Percentiles rank a stretch among this genome's conserved stretches.
These are phyloP conservation scores for Sebastes aleutianus DNA, from an alignment of 2,797 vertebrate species.

Conservation along the genomic window DNA sequence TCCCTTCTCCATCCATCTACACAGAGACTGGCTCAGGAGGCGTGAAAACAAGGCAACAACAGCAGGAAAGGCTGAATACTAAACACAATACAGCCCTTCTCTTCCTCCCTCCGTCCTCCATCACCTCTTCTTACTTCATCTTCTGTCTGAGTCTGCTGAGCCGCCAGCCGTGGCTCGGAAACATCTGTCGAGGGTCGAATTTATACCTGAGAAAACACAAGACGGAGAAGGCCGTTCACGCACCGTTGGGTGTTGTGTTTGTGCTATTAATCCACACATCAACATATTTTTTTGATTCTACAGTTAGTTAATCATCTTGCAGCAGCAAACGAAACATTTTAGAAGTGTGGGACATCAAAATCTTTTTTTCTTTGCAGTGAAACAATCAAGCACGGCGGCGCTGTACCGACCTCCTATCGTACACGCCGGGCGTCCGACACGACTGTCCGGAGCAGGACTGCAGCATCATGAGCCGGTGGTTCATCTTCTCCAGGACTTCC, in stretches of 20 bases:
- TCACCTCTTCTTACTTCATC: slow-evolving; percentile 66
- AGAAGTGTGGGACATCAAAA: too few relatives aligned
- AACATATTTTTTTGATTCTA: neutral
- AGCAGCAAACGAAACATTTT: neutral
- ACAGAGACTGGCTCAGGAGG: slow-evolving; percentile 25
- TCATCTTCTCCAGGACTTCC: slow-evolving; percentile 98
- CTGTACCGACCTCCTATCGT: slow-evolving; percentile 83
- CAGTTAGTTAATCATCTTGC: neutral
- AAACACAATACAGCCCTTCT: slow-evolving; percentile 21
- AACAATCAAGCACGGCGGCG: neutral
- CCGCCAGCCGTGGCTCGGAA: slow-evolving; percentile 75
- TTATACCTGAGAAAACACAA: slow-evolving; percentile 80
- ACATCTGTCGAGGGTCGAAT: slow-evolving; percentile 93
- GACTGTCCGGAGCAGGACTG: slow-evolving; percentile 92
- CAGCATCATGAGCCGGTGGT: slow-evolving; percentile 97
- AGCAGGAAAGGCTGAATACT: slow-evolving; percentile 46
- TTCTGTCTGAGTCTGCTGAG: slow-evolving; percentile 77
- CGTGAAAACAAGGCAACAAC: slow-evolving; percentile 57
- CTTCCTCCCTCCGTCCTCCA: neutral
- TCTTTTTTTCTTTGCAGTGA: neutral
- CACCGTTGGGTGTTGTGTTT: too few relatives aligned
- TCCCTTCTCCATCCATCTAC: slow-evolving; percentile 28
- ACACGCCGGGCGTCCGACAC: slow-evolving; percentile 91
- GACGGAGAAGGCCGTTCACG: neutral
- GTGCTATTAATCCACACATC: too few relatives aligned